Percentiles rank a stretch among this genome's conserved stretches.
Conservation (phyloP, 2,888 invertebrate species). For the Phaonia tiefii region DNA sequence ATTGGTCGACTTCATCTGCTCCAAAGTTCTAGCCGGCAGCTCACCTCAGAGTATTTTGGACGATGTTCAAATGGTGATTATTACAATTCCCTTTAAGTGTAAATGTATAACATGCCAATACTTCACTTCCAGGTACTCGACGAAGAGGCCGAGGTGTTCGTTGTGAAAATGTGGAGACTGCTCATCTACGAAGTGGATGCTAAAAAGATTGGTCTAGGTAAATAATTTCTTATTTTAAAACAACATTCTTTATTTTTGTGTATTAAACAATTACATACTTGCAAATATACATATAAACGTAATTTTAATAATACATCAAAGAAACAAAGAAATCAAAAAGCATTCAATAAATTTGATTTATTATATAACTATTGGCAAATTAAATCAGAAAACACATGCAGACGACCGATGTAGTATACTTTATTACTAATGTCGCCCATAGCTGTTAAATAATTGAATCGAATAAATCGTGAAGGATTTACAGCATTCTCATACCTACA, state of each 20-base stretch:
- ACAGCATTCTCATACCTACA: neutral
- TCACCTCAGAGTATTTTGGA: conserved; percentile 96
- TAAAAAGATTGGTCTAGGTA: conserved; percentile 95
- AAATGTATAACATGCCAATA: neutral
- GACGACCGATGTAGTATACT: neutral
- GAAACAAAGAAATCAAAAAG: neutral
- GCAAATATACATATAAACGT: conserved; percentile 60
- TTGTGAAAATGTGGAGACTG: conserved; percentile 99
- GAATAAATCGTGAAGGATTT: neutral
- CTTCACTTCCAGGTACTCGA: conserved; percentile 90
- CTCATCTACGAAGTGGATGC: conserved; percentile 99
- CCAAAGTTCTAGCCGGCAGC: conserved; percentile 96
- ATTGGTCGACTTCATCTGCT: conserved; percentile 99
- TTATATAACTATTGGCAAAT: conserved; percentile 9
- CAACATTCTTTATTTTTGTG: conserved; percentile 63
- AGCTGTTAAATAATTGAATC: neutral
- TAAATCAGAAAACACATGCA: neutral
- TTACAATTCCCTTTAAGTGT: neutral
- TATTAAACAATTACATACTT: conserved; percentile 68
- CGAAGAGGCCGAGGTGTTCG: conserved; percentile 99
- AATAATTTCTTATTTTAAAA: conserved; percentile 80
- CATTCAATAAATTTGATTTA: conserved; percentile 3
- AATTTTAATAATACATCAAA: conserved; percentile 39
- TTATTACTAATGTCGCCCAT: neutral
- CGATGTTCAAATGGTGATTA: conserved; percentile 97